phyloP scores from a whole-genome alignment of 2,888 invertebrate species.

The Caradrina clavipalpis region DNA sequence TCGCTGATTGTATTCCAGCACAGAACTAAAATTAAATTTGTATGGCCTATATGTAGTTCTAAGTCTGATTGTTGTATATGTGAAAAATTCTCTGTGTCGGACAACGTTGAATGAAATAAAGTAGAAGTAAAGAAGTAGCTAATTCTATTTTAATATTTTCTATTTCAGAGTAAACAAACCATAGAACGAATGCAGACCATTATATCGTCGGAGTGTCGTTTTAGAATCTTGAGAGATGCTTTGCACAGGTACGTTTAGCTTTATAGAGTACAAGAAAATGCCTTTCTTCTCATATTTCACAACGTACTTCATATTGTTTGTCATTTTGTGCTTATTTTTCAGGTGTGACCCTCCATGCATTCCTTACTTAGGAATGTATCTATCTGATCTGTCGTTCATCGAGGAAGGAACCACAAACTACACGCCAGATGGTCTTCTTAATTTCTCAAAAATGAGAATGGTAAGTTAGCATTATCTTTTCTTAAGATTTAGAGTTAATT shows the following conservation, averaged over 20 bases:
- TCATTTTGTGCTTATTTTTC: constrained; percentile 33
- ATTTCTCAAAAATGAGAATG: constrained; percentile 99
- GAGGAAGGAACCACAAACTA: constrained; percentile 98
- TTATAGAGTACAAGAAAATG: neutral
- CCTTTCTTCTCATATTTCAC: neutral
- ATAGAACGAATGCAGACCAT: constrained; percentile 96
- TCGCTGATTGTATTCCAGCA: too few species aligned
- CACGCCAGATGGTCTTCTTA: constrained; percentile 96
- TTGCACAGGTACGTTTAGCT: constrained; percentile 91
- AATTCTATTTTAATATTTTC: neutral
- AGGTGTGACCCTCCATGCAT: constrained; percentile 97
- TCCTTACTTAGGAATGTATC: constrained; percentile 96
- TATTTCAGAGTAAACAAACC: constrained; percentile 94
- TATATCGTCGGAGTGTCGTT: constrained; percentile 97
- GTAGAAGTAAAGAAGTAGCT: neutral
- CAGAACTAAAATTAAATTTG: too few species aligned
- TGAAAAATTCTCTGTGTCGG: too few species aligned
- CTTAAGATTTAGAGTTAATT: too few species aligned
- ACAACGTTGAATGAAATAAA: too few species aligned
- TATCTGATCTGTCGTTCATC: constrained; percentile 97
- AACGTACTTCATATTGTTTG: neutral
- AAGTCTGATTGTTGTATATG: too few species aligned
- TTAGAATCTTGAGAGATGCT: constrained; percentile 96
- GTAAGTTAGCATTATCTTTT: constrained; percentile 84
- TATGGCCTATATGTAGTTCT: too few species aligned